These are phyloP conservation scores for Lochmaea crataegi DNA, from an alignment of 2,888 invertebrate species.

Conservation along the genomic window DNA sequence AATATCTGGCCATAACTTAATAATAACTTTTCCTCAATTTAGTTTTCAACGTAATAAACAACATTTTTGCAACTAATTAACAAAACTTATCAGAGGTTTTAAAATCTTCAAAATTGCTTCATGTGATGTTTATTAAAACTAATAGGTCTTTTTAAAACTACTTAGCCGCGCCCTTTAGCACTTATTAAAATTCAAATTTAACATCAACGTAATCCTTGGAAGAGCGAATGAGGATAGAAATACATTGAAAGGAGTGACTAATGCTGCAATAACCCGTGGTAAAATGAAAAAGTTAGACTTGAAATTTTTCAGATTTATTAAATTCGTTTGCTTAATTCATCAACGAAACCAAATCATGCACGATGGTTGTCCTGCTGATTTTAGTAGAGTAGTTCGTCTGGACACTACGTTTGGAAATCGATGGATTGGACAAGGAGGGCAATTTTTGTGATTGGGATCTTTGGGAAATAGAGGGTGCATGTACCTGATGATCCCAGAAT, in stretches of 20 bases:
- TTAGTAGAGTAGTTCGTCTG: too few species aligned
- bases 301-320: too few species aligned
- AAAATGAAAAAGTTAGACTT: too few species aligned
- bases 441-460: too few species aligned
- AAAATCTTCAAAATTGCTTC: background rate
- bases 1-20: background rate
- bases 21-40: background rate
- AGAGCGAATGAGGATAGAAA: background rate
- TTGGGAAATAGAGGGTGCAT: too few species aligned
- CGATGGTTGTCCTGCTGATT: too few species aligned
- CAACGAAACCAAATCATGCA: too few species aligned
- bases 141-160: constrained; percentile 18
- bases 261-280: background rate
- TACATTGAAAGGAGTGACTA: constrained; percentile 7
- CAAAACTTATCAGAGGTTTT: background rate
- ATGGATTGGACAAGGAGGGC: too few species aligned
- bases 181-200: constrained; percentile 20
- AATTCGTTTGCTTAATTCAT: too few species aligned
- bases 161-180: constrained; percentile 14
- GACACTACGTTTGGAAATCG: too few species aligned
- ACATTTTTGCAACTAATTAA: background rate
- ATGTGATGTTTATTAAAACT: constrained; percentile 6
- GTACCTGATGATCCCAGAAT: too few species aligned
- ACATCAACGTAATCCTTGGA: constrained; percentile 12
- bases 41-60: background rate